Evolutionary conservation across 2,113 vertebrate genomes (phyloP), one percentile per base, ranked within the genome.

Genomic region (Ibidorhyncha struthersii): DNA sequence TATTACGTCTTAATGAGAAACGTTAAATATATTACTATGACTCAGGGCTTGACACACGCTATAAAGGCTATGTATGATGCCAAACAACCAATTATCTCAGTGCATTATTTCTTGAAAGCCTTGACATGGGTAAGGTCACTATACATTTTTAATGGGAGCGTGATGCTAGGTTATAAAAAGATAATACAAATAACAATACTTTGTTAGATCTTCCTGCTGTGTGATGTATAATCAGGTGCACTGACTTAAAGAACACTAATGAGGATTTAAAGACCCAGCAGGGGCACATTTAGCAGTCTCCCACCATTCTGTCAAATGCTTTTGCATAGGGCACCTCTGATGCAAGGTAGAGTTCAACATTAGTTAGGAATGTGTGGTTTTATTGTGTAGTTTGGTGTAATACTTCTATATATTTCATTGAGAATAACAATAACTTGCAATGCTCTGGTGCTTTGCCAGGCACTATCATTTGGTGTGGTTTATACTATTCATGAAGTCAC

Each of bases 1-100:
- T 96, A 93, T 93, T 80, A 79, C 70, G 70, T 87, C 53, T 78
- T 97, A 96, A 96, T 96, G 91, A 96, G 93, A 82, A 96, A 88
- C 4, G 17, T 96, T 96, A 95, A 96, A 95, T 96, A 82, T 96
- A 90, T 96, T 91, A 90, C 70, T 90, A 32, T 86, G 84, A 91
- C 86, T 90, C 8, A 7, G 55, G 93, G 66, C 89, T 93, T 97
- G 95, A 94, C 94, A 93, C 38, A 25, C 1, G 4, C 78, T 96
- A 53, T 89, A 69, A 95, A 93, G 84, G 63, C 81, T 73, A 0
- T 53, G 53, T 82, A 8, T 82, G 86, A 91, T 95, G 89, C 86
- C 94, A 91, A 88, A 89, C 82, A 95, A 50, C 89, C 89, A 95
- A 34, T 97, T 97, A 96, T 80, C 66, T 87, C 81, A 82, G 49